Evolutionary conservation across 2,888 invertebrate species (phyloP).

Genomic region (Mythimna ferrago): DNA sequence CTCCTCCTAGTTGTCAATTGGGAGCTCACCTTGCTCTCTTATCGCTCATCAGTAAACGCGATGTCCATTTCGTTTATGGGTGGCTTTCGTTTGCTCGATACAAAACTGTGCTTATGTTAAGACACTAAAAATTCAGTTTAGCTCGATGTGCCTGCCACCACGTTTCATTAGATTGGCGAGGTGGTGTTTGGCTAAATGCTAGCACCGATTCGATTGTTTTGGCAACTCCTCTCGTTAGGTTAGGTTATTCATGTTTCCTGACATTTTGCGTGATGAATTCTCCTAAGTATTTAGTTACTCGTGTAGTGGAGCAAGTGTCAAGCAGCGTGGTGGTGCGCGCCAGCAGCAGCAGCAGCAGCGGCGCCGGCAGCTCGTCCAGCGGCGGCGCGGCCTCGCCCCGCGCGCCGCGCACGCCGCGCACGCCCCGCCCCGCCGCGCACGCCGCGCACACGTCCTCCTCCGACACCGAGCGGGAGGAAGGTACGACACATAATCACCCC

Average conservation of each 20-base stretch:
- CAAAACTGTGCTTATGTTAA: too few species aligned
- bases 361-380: conserved; percentile 74
- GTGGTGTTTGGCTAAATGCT: too few species aligned
- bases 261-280: not conserved
- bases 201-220: not conserved
- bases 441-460: conserved; percentile 91
- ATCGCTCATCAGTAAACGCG: too few species aligned
- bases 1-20: too few species aligned
- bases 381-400: conserved; percentile 72
- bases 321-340: conserved; percentile 63
- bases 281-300: not conserved
- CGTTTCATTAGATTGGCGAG: too few species aligned
- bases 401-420: conserved; percentile 70
- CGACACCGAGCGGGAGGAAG: conserved; percentile 91
- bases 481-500: conserved; percentile 60
- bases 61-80: too few species aligned
- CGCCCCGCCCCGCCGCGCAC: conserved; percentile 63
- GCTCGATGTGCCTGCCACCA: too few species aligned
- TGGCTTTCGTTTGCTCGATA: too few species aligned
- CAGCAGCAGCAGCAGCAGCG: conserved; percentile 79
- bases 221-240: not conserved
- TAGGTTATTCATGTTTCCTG: not conserved
- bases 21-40: too few species aligned
- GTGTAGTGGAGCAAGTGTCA: conserved; percentile 56
- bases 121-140: too few species aligned